Evolutionary conservation across 2,797 vertebrate genomes (phyloP).

Genomic region (Manis pentadactyla): DNA sequence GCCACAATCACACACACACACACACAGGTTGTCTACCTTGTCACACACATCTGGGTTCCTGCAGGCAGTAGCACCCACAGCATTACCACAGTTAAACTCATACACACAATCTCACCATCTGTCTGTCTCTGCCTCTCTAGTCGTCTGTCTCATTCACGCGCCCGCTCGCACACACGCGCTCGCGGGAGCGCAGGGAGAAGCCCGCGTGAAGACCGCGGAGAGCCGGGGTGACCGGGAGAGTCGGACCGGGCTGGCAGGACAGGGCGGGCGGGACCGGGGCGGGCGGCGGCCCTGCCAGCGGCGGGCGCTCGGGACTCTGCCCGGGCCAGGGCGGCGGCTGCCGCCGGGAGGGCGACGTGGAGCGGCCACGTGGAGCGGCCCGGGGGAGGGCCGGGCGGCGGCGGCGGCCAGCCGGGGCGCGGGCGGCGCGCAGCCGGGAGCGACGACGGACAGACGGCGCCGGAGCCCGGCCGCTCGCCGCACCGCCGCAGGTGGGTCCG

Average conservation of each 20-base stretch:
- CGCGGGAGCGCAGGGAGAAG: too few species aligned
- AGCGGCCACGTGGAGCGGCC: constrained; percentile 79
- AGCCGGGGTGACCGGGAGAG: neutral
- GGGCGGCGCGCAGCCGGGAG: neutral
- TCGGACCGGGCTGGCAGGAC: neutral
- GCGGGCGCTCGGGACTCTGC: constrained; percentile 60
- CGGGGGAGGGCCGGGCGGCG: constrained; percentile 59
- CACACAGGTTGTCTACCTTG: neutral
- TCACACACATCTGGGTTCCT: neutral
- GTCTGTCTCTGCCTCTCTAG: neutral
- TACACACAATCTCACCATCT: neutral
- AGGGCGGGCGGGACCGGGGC: neutral
- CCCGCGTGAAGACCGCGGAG: neutral
- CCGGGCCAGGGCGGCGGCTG: constrained; percentile 63
- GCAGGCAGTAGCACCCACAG: neutral
- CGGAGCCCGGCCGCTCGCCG: neutral
- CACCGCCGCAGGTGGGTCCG: constrained; percentile 62
- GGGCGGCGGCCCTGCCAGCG: neutral
- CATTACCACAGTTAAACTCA: neutral
- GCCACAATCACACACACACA: neutral
- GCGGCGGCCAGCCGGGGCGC: neutral
- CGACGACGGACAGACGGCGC: neutral
- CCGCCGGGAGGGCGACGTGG: constrained; percentile 66
- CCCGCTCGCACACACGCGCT: neutral
- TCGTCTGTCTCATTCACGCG: neutral